Base-by-base conservation (phyloP, 2,888 invertebrate genomes). In the Rhopalosiphum nymphaeae region DNA sequence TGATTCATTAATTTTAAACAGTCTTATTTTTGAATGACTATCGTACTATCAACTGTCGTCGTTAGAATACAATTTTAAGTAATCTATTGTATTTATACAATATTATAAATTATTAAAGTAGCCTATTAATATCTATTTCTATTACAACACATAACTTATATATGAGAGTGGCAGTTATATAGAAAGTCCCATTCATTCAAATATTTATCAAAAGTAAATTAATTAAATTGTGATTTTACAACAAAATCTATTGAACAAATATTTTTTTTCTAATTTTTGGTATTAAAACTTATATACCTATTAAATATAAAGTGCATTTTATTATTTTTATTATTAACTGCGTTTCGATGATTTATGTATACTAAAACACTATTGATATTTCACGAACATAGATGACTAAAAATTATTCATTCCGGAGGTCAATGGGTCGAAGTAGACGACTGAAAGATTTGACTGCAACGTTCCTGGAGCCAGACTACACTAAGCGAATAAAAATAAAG, bases 401-500 rank as follows among this genome's bases (percentile, higher is more conserved):
- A 67, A 2, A 88, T 1, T 92, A 49, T 67, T 1, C n/a, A 3
- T 92, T 92, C 36, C 67, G 87, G 29, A 87, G 46, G 9, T 16
- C 67, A 5, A 29, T 87, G 67, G 36, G 9, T 21, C 88, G 92
- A 16, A 92, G 67, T n/a, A 67, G 88, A 36, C 5, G 13, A 9
- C 53, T 92, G 13, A 92, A 67, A 67, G 26, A n/a, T 1, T 42
- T 92, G 26, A 61, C 46, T 13, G 1, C 88, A n/a, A 9, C 42
- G 67, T 92, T 92, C 11, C 36, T 92, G 10, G 92, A 92, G 53
- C 92, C 92, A 21, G 21, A 88, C 46, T 21, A 29, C 36, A 5
- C 0, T 0, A 1, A 36, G 25, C 92, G 92, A 0, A 36, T 16
- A 46, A n/a, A 16, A 49, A 16, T 92, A 26, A 87, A 36, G 36